These are phyloP conservation scores for Planiliza haematocheilus DNA, from an alignment of 2,113 vertebrate species.

Conservation along the genomic window DNA sequence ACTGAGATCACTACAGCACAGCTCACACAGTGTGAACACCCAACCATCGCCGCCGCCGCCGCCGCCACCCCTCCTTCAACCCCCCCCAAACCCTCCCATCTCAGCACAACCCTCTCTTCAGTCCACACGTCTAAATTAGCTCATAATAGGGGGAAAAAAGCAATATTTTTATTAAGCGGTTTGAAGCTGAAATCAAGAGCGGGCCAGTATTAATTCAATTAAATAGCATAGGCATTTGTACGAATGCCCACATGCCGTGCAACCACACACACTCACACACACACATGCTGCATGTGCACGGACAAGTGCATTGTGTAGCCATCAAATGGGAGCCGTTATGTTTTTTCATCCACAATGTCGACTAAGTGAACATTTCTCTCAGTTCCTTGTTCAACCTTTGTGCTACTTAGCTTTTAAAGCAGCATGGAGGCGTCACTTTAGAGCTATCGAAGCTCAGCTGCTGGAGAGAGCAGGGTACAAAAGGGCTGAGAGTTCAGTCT, in stretches of 20 bases:
- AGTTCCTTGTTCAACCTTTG: conserved; percentile 45
- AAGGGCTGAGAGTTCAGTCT: conserved; percentile 54
- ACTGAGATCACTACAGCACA: conserved; percentile 50
- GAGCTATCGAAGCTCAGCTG: conserved; percentile 30
- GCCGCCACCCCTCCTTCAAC: background rate
- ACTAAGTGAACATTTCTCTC: conserved; percentile 59
- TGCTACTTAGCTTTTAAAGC: conserved; percentile 57
- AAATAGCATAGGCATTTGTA: conserved; percentile 14
- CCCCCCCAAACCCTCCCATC: background rate
- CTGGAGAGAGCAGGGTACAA: conserved; percentile 46
- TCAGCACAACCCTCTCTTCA: background rate
- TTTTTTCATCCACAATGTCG: conserved; percentile 33
- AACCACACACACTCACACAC: conserved; percentile 30
- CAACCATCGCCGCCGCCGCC: background rate
- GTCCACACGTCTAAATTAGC: conserved; percentile 3
- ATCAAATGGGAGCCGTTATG: conserved; percentile 26
- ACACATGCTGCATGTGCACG: background rate
- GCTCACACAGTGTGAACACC: conserved; percentile 38
- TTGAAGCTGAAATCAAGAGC: conserved; percentile 50
- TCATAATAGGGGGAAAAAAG: conserved; percentile 20
- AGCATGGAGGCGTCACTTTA: conserved; percentile 62
- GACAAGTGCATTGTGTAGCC: conserved; percentile 36
- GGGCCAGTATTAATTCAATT: conserved; percentile 33
- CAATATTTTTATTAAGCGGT: conserved; percentile 27
- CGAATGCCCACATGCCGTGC: conserved; percentile 35